These are phyloP conservation scores for Pogonognathellus flavescens DNA, from an alignment of 1,140 invertebrate species.

Conservation along the genomic window DNA sequence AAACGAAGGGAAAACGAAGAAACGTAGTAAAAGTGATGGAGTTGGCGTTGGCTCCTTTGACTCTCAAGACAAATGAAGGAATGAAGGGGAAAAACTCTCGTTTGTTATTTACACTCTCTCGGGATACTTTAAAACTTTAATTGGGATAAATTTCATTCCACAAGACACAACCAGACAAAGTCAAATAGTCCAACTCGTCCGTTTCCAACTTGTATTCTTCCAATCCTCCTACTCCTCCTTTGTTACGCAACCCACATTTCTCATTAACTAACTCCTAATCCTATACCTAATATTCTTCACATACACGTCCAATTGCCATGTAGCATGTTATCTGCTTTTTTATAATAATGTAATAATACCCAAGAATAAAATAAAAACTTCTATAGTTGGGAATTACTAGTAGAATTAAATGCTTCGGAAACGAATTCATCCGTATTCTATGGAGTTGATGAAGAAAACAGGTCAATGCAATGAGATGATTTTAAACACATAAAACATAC, in stretches of 20 bases:
- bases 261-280: too few relatives aligned
- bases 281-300: too few relatives aligned
- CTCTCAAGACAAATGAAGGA: slow-evolving; percentile 44
- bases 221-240: not conserved
- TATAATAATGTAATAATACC: too few relatives aligned
- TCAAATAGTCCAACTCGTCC: not conserved
- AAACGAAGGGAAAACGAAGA: not conserved
- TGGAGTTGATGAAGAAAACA: too few relatives aligned
- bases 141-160: slow-evolving; percentile 50
- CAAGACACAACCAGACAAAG: slow-evolving; percentile 6
- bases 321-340: too few relatives aligned
- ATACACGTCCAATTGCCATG: too few relatives aligned
- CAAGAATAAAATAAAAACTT: too few relatives aligned
- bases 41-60: not conserved
- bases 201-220: not conserved
- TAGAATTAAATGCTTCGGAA: too few relatives aligned
- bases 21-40: not conserved
- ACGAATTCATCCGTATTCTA: too few relatives aligned
- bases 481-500: too few relatives aligned
- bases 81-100: slow-evolving; percentile 41
- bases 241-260: not conserved
- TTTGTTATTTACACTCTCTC: slow-evolving; percentile 40
- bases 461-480: too few relatives aligned
- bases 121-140: slow-evolving; percentile 47
- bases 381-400: too few relatives aligned